Conservation (phyloP, 2,797 vertebrate species). For the Coendou prehensilis region DNA sequence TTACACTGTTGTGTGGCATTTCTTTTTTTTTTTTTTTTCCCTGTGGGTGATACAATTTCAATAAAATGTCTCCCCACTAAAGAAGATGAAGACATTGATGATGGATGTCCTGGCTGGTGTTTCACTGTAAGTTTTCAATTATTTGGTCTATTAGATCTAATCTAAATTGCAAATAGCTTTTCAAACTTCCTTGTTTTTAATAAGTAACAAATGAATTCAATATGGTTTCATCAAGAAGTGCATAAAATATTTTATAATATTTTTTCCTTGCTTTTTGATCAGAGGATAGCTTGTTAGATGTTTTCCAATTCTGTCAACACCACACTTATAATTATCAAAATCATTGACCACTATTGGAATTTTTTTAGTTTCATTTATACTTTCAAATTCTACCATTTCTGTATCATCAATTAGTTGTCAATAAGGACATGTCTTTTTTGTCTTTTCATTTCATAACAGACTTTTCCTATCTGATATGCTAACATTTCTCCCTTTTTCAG, state of each 20-base stretch:
- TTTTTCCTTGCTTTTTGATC: neutral
- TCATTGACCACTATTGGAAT: neutral
- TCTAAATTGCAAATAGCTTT: neutral
- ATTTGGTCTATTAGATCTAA: neutral
- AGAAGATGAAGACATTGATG: neutral
- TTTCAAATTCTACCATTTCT: neutral
- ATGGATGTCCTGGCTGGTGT: neutral
- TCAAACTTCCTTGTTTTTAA: neutral
- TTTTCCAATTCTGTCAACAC: neutral
- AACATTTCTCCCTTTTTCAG: neutral
- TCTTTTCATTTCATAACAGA: neutral
- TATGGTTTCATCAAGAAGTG: neutral
- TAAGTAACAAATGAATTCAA: neutral
- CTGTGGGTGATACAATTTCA: neutral
- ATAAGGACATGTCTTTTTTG: neutral
- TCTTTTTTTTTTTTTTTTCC: neutral
- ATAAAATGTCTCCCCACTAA: neutral
- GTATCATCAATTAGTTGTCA: neutral
- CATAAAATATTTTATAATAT: neutral
- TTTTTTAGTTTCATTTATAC: neutral
- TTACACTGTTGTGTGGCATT: neutral
- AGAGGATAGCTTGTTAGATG: neutral
- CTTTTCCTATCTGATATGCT: neutral
- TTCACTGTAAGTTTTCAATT: neutral
- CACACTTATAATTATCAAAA: neutral